Evolutionary conservation across 2,797 vertebrate genomes (phyloP), one percentile per base, ranked within the genome.

Genomic region (Acestrorhynchus altus): DNA sequence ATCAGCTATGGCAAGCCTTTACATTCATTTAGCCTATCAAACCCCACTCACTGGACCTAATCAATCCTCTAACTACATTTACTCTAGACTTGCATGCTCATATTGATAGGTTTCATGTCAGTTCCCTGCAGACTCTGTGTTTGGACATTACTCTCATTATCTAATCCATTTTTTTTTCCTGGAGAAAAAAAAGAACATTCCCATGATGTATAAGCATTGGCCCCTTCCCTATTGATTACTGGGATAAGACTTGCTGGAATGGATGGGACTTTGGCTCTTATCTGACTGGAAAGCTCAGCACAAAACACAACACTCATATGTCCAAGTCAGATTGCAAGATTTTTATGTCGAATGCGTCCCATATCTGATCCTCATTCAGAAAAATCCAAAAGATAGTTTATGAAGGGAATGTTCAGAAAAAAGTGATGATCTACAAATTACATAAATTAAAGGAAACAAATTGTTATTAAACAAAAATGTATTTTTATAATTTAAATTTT

Each of bases 141-240:
- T 67, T 74, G 65, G 70, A 70, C 65, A 52, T 71, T 56, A n/a
- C 40, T 44, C 69, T 78, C 63, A 40, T 59, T 60, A 65, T 74
- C 69, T 70, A 65, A 83, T 77, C 49, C 74, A 69, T 1, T 0
- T 76, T 85, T 80, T 54, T 75, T 51, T 76, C 16, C 47, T 35
- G 42, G 68, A 61, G 51, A 72, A 69, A 68, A 80, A n/a, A 71
- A 42, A 82, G 63, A 77, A 76, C 74, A 67, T 60, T 71, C 64
- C 35, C 46, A 76, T 80, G 75, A 81, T 78, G 57, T 71, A 71
- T 65, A 60, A 46, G 46, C 54, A 78, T 79, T 64, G 64, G 79
- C 57, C 76, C 80, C 79, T 74, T 81, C 39, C 66, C 39, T 80
- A 85, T 86, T 85, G 85, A 87, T 88, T 68, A 64, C 44, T 71